A percentile compares a stretch with the other conserved stretches of the same genome.
Evolutionary conservation across 2,888 invertebrate genomes (phyloP).

Genomic region (Stomorhina lunata): DNA sequence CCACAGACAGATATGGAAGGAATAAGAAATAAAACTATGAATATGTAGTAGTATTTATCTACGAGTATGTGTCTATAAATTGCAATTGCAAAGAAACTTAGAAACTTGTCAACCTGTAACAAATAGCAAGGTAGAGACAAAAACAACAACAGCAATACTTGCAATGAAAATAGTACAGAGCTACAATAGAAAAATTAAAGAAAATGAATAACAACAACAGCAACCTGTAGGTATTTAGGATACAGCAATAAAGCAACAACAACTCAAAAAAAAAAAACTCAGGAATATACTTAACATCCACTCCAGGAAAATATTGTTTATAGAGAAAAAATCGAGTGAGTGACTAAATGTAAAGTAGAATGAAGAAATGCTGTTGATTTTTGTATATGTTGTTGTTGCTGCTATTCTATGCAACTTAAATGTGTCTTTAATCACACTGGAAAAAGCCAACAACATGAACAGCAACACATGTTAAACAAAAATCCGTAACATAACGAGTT

Average conservation of each 20-base stretch:
- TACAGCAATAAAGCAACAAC: constrained; percentile 65
- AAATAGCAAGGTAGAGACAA: constrained; percentile 39
- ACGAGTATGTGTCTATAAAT: neutral
- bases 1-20: constrained; percentile 15
- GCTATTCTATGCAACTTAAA: constrained; percentile 54
- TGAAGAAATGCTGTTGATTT: constrained; percentile 25
- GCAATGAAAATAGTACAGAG: too few relatives aligned
- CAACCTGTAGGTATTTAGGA: constrained; percentile 62
- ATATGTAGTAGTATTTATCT: constrained; percentile 15
- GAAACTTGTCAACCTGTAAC: constrained; percentile 64
- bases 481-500: constrained; percentile 65
- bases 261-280: constrained; percentile 52
- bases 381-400: neutral
- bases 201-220: too few relatives aligned
- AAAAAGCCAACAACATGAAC: constrained; percentile 61
- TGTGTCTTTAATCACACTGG: constrained; percentile 59
- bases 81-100: constrained; percentile 36
- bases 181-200: constrained; percentile 67
- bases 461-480: constrained; percentile 64
- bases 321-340: constrained; percentile 37
- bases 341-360: constrained; percentile 47
- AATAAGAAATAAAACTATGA: constrained; percentile 28
- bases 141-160: too few relatives aligned
- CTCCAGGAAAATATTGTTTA: too few relatives aligned
- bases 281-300: constrained; percentile 58